Percentiles rank a stretch among this genome's conserved stretches.
These are phyloP conservation scores for Muscidifurax raptorellus DNA, from an alignment of 1,140 invertebrate genomes.

Conservation along the genomic window DNA sequence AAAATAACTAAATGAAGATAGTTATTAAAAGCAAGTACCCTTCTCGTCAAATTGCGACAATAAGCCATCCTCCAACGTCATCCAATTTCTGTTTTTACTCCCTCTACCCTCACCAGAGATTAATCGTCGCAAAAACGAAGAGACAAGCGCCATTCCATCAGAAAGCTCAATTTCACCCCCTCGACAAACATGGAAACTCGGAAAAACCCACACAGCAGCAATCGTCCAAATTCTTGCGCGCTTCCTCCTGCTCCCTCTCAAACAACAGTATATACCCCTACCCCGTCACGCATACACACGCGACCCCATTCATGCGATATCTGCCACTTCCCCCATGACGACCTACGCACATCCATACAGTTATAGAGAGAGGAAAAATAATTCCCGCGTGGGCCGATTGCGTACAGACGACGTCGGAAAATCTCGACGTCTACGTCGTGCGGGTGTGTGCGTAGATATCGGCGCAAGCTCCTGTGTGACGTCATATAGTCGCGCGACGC, in stretches of 20 bases:
- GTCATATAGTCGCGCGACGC: background rate
- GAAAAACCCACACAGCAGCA: background rate
- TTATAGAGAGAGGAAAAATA: background rate
- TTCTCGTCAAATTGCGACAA: too few species aligned
- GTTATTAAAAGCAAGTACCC: too few species aligned
- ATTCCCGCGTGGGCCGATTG: background rate
- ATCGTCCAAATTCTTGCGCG: background rate
- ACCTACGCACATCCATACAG: background rate
- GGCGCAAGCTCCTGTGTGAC: conserved; percentile 15
- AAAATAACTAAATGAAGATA: too few species aligned
- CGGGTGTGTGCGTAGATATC: background rate
- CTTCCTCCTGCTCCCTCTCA: background rate
- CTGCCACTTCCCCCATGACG: background rate
- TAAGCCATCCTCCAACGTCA: too few species aligned
- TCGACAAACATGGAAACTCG: background rate
- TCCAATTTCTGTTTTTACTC: too few species aligned
- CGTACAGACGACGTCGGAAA: conserved; percentile 24
- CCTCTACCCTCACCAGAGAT: too few species aligned
- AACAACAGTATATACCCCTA: too few species aligned
- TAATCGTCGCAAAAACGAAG: background rate
- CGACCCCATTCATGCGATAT: too few species aligned
- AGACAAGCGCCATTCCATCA: background rate
- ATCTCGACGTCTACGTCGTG: background rate
- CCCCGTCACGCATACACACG: too few species aligned
- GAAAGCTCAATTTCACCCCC: too few species aligned